A percentile compares a stretch with the other conserved stretches of the same genome.
These are phyloP conservation scores for Pocillopora verrucosa DNA, from an alignment of 64 coral and sea anemone genomes.

Conservation along the genomic window DNA sequence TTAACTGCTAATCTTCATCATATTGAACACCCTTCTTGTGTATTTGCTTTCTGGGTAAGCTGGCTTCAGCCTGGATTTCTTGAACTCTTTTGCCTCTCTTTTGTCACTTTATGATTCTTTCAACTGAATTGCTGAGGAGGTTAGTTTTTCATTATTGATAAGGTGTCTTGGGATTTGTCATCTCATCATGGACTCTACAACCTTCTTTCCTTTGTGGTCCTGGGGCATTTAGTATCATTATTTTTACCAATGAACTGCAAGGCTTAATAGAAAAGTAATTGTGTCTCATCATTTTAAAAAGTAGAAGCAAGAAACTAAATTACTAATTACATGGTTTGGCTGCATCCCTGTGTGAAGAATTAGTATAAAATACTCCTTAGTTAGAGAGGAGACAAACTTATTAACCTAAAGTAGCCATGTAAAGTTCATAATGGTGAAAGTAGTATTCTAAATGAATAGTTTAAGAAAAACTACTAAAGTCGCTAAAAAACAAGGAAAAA, in stretches of 20 bases:
- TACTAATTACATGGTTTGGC: too few relatives aligned
- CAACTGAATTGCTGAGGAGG: background rate
- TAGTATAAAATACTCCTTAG: too few relatives aligned
- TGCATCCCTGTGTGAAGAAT: too few relatives aligned
- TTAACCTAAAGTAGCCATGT: too few relatives aligned
- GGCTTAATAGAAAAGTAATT: background rate
- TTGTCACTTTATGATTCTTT: background rate
- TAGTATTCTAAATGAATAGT: too few relatives aligned
- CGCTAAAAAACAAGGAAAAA: too few relatives aligned
- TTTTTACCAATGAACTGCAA: background rate
- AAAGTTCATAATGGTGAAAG: too few relatives aligned
- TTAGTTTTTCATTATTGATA: constrained; percentile 13
- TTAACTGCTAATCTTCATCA: constrained; percentile 3
- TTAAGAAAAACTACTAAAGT: too few relatives aligned
- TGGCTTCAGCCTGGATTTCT: background rate
- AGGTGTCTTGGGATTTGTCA: constrained; percentile 3
- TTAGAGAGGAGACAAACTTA: too few relatives aligned
- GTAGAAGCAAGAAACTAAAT: too few relatives aligned
- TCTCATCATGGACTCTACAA: background rate
- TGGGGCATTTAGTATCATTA: background rate
- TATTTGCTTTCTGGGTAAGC: constrained; percentile 15
- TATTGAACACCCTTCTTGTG: background rate
- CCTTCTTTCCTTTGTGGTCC: background rate
- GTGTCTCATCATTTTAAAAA: too few relatives aligned
- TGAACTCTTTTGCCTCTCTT: background rate